Evolutionary conservation across 2,888 invertebrate genomes (phyloP).

Genomic region (Xylophagus ater): DNA sequence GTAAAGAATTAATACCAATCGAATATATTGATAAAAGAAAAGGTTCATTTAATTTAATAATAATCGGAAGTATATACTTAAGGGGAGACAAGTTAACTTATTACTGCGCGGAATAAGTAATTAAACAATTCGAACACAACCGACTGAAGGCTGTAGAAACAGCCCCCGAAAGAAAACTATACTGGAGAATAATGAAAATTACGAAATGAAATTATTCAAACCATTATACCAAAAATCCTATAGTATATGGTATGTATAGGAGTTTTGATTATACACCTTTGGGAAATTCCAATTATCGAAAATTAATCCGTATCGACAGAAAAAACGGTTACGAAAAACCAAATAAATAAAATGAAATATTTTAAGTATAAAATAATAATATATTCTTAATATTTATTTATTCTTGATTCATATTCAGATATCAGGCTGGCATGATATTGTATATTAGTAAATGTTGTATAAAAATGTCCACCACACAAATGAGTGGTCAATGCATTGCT

Average conservation of each 20-base stretch:
- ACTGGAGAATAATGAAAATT: slow-evolving; percentile 55
- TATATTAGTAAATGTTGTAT: slow-evolving; percentile 17
- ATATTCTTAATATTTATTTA: slow-evolving; percentile 1
- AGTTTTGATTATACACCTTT: slow-evolving; percentile 73
- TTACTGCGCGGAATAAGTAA: too few relatives aligned
- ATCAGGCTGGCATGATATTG: slow-evolving; percentile 9
- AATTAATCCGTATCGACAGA: slow-evolving; percentile 94
- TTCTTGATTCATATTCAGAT: slow-evolving; percentile 4
- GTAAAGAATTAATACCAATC: slow-evolving; percentile 60
- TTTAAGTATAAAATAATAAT: too few relatives aligned
- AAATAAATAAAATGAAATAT: slow-evolving; percentile 16
- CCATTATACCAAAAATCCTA: too few relatives aligned
- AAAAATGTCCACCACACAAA: slow-evolving; percentile 15
- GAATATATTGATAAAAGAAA: slow-evolving; percentile 40
- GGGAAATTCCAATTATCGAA: slow-evolving; percentile 82
- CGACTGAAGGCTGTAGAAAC: too few relatives aligned
- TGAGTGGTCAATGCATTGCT: slow-evolving; percentile 16
- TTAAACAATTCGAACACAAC: too few relatives aligned
- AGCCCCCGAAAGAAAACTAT: slow-evolving; percentile 69
- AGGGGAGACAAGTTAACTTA: too few relatives aligned
- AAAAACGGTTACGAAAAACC: slow-evolving; percentile 13
- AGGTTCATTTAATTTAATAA: too few relatives aligned
- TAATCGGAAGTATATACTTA: too few relatives aligned
- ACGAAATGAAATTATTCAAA: slow-evolving; percentile 55
- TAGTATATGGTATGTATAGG: too few relatives aligned